Evolutionary conservation across 1,140 invertebrate species (phyloP).

Genomic region (Pygmarrhopalites habei): DNA sequence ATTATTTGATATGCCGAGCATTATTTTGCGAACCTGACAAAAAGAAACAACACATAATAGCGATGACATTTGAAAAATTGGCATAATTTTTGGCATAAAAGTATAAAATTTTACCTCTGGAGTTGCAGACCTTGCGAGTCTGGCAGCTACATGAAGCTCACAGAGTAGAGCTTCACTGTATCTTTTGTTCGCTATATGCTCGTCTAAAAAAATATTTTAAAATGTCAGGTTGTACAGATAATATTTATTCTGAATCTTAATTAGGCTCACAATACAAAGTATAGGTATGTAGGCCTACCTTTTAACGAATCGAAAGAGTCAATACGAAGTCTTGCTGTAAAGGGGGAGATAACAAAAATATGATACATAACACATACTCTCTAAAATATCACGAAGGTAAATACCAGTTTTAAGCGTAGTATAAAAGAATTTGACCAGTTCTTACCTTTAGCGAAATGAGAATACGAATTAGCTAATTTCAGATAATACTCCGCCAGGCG

Average conservation of each 20-base stretch:
- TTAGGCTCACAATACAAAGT: no score
- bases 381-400: no score
- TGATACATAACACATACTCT: no score
- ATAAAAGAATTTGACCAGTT: no score
- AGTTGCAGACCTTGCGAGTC: constrained; percentile 31
- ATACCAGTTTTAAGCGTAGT: no score
- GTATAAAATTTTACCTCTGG: constrained; percentile 26
- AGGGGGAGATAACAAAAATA: no score
- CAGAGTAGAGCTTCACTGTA: constrained; percentile 39
- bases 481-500: constrained; percentile 33
- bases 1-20: constrained; percentile 38
- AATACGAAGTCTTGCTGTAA: no score
- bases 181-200: constrained; percentile 30
- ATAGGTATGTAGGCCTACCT: no score
- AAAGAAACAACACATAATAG: background rate
- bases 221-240: no score
- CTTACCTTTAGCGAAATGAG: constrained; percentile 32
- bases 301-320: constrained; percentile 9
- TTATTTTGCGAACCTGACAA: constrained; percentile 35
- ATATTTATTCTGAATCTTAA: no score
- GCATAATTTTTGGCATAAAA: background rate
- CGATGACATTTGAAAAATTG: no score
- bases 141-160: constrained; percentile 37
- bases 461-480: constrained; percentile 38
- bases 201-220: no score